Evolutionary conservation across 2,113 vertebrate genomes (phyloP), one percentile per base, ranked within the genome.

Genomic region (Eudorcas thomsonii): DNA sequence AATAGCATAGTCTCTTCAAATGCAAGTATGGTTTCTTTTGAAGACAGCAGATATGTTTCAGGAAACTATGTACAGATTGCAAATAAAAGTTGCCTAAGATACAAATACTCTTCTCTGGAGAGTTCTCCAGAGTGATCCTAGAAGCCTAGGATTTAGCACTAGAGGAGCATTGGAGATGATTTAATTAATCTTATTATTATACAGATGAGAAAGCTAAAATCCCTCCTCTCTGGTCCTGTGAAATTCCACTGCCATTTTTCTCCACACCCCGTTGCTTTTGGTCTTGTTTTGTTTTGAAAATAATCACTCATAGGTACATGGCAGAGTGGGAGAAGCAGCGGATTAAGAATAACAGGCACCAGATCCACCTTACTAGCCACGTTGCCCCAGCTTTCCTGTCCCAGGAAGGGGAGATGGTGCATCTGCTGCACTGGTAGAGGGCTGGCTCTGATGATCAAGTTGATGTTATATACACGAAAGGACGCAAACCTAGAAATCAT

Each of bases 401-500:
- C 48, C 23, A 17, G 6, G 28, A 45, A 3, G 3, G 30, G 21
- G 26, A 55, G 60, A 3, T 16, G n/a, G 26, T 3, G 4, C 30
- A 2, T 71, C 39, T 33, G 62, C 39, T 33, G 62, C 3, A 0
- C 15, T 3, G 11, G 28, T 39, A 23, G 16, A 59, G 6, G 2
- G 43, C 43, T 12, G 5, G 12, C 45, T 17, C 7, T 57, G 82
- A 15, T 33, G 30, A 3, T 12, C 43, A 12, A 0, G 28, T 3
- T 0, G 1, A 1, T 16, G 21, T 19, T 21, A 16, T 6, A 7
- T 21, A 0, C 11, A 3, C 0, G 4, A 12, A 30, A 8, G 48
- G 6, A 5, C 54, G 48, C 55, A 3, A 9, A 23, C 2, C 45
- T 2, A 14, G 54, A 26, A 71, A 4, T 50, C 45, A 2, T 55